These are phyloP conservation scores for Lysandra bellargus DNA, from an alignment of 2,888 invertebrate genomes.

Conservation along the genomic window DNA sequence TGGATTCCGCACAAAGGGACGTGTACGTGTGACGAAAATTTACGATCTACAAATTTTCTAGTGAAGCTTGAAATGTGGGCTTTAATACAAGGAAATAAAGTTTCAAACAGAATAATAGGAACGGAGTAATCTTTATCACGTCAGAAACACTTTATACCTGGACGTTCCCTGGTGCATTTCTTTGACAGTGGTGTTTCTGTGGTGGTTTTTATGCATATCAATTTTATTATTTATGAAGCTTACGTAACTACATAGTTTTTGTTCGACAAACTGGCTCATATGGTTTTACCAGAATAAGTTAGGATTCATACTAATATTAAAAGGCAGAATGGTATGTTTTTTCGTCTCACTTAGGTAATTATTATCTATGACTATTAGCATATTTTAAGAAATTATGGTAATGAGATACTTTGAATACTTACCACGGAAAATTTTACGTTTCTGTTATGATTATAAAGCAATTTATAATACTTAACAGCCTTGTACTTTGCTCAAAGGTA, in stretches of 20 bases:
- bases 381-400: no score
- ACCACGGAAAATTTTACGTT: no score
- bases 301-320: no score
- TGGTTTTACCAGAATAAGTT: no score
- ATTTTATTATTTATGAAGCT: not conserved
- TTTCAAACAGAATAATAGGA: not conserved
- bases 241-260: not conserved
- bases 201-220: not conserved
- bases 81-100: not conserved
- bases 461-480: no score
- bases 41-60: not conserved
- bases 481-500: no score
- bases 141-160: not conserved
- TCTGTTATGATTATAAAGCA: no score
- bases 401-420: no score
- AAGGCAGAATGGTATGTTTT: no score
- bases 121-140: not conserved
- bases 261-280: no score
- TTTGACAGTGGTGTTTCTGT: not conserved
- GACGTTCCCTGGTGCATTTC: not conserved
- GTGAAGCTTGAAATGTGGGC: not conserved
- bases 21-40: conserved; percentile 13
- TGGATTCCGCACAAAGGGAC: not conserved
- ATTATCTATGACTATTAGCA: no score
- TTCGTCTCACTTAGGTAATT: no score